Base-by-base conservation (phyloP, 2,113 vertebrate genomes). In the Thunnus thynnus region DNA sequence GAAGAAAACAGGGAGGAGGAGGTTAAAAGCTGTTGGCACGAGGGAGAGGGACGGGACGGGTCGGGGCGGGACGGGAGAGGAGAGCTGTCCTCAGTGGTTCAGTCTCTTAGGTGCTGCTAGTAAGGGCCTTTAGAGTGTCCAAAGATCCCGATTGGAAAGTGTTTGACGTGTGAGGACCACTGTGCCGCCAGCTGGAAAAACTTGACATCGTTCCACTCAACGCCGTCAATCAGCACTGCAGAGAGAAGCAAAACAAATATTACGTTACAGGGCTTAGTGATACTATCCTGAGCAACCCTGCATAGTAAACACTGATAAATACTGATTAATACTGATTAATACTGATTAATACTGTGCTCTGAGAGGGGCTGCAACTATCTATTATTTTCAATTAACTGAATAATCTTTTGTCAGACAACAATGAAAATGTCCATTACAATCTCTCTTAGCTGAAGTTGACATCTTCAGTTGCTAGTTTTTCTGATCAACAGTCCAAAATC, bases 121-220 rank as follows among this genome's bases (percentile, higher is more conserved):
- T 96, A 97, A 55, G 96, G 92, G 74, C 96, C 94, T 94, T 99
- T 99, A 18, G 96, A 93, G 95, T 97, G 97, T 93, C 97, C 97
- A 68, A 99, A 99, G 89, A 97, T 95, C 89, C 97, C 99, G 85
- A 99, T 97, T 77, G 98, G 98, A 91, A 99, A 99, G 94, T 99
- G 97, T 92, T 99, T 99, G 92, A 99, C 98, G 0, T 99, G 98
- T 46, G 98, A 99, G 6, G 98, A 99, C 98, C 98, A 99, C 92
- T 99, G 98, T 14, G 98, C 98, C 2, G 98, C 98, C 87, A 99
- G 94, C 94, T 99, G 98, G 93, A 99, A 99, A 93, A 99, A 99
- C 95, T 99, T 99, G 65, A 99, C 98, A 0, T 99, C 98, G 1
- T 97, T 98, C 98, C 98, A 99, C 86, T 99, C 98, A 44, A 99